These are phyloP conservation scores for Amaurobius ferox DNA, from an alignment of 2,888 invertebrate genomes.

Conservation along the genomic window DNA sequence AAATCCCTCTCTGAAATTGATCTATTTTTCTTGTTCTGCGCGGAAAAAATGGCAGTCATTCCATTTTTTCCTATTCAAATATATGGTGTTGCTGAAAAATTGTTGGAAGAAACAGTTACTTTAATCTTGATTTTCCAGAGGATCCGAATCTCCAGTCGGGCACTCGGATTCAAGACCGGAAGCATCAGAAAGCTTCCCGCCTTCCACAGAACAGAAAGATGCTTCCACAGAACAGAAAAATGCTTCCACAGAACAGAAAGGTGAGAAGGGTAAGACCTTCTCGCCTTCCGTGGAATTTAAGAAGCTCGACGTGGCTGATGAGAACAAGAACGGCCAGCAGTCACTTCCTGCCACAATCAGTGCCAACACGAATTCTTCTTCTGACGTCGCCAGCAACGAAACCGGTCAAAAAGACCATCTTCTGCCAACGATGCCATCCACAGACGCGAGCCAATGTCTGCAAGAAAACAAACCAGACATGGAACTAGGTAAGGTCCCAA, in stretches of 20 bases:
- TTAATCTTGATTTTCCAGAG: not conserved
- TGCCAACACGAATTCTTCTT: constrained; percentile 41
- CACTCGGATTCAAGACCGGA: not conserved
- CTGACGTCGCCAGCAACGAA: constrained; percentile 11
- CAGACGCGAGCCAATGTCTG: not conserved
- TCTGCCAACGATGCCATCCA: constrained; percentile 17
- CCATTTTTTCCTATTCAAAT: no score
- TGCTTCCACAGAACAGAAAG: not conserved
- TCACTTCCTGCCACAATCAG: constrained; percentile 11
- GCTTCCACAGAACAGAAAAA: not conserved
- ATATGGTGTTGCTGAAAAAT: no score
- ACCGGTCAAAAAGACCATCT: not conserved
- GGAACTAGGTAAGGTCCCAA: constrained; percentile 23
- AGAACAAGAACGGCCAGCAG: constrained; percentile 8
- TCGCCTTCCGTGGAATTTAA: constrained; percentile 67
- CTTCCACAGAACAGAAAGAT: constrained; percentile 18
- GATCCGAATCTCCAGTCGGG: constrained; percentile 23
- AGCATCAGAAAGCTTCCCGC: no score
- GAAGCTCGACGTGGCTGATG: constrained; percentile 61
- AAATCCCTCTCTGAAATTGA: no score
- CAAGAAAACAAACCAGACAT: not conserved
- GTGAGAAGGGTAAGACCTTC: constrained; percentile 58
- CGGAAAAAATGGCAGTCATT: no score
- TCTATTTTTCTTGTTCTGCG: no score
- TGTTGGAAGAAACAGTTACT: no score